Base-by-base conservation (phyloP, 2,113 vertebrate genomes). In the Vidua chalybeata region DNA sequence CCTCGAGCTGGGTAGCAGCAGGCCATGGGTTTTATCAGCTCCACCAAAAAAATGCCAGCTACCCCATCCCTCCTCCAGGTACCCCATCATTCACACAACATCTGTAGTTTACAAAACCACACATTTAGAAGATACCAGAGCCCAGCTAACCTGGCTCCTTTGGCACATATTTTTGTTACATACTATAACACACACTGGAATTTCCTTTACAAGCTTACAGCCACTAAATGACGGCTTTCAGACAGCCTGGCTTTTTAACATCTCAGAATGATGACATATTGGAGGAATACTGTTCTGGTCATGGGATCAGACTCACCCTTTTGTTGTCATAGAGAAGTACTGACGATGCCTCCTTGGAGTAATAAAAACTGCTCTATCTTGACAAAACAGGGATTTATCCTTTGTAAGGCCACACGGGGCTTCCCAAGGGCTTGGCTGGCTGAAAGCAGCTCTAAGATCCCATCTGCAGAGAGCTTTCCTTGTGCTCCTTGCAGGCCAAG, bases 301-400 rank as follows among this genome's bases (percentile, higher is more conserved):
- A 95, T 17, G 85, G 76, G 87, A 84, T 74, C 48, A 79, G 93
- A 86, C 93, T 90, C 93, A 72, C 88, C 90, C 92, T 94, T 82
- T 31, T 74, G 77, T 82, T 92, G 94, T 84, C 93, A 81, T 78
- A 91, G 87, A 68, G 69, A 75, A 95, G 84, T 45, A 28, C 83
- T 68, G 83, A 86, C 46, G 35, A n/a, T 18, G 17, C 76, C 49
- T 94, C 76, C 84, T 77, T 55, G 63, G 83, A 52, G 89, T 41
- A 79, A 87, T 76, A 91, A 87, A 67, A 84, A 75, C 69, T 17
- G 28, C 73, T 93, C 30, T 84, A 89, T 72, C 84, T 59, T 90
- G 66, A 80, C 80, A 59, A 85, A 86, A 78, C 64, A 74, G 68
- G 85, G 59, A 13, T 90, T 95, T 71, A 67, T 59, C 76, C 79